Conservation (phyloP, 2,888 invertebrate genomes). For the Margaritifera margaritifera region DNA sequence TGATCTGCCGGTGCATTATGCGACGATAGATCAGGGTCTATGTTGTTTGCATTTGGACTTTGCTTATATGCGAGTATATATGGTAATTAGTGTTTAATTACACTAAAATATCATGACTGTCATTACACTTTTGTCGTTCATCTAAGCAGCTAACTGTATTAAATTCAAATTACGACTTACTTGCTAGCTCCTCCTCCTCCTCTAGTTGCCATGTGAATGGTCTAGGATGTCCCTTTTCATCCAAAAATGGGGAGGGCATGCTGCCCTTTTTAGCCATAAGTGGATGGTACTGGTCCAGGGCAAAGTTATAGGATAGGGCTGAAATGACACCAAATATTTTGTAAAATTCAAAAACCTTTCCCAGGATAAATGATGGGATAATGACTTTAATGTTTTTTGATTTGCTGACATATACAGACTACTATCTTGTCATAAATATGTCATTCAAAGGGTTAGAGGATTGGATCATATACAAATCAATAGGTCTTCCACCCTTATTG, state of each 20-base stretch:
- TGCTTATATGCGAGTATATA: too few relatives aligned
- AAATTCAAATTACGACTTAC: conserved; percentile 10
- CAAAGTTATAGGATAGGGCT: conserved; percentile 69
- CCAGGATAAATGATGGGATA: not conserved
- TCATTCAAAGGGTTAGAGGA: too few relatives aligned
- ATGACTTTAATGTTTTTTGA: not conserved
- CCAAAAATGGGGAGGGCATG: conserved; percentile 47
- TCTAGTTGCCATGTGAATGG: conserved; percentile 48
- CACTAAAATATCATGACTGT: too few relatives aligned
- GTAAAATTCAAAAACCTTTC: not conserved
- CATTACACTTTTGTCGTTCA: too few relatives aligned
- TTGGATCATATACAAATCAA: too few relatives aligned
- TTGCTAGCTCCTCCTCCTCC: conserved; percentile 48
- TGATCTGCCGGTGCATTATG: too few relatives aligned
- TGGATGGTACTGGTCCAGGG: conserved; percentile 64
- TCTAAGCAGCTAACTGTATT: too few relatives aligned
- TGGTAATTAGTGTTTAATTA: too few relatives aligned
- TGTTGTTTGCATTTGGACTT: too few relatives aligned
- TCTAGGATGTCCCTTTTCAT: conserved; percentile 43
- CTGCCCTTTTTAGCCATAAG: conserved; percentile 46
- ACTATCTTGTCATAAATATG: too few relatives aligned
- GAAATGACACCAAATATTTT: conserved; percentile 14
- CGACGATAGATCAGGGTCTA: too few relatives aligned
- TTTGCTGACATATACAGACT: not conserved
- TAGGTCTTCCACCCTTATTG: too few relatives aligned